A percentile compares a stretch with the other conserved stretches of the same genome.
phyloP scores from a whole-genome alignment of 35 echinoderm and acorn worm species.

The Acanthaster planci region DNA sequence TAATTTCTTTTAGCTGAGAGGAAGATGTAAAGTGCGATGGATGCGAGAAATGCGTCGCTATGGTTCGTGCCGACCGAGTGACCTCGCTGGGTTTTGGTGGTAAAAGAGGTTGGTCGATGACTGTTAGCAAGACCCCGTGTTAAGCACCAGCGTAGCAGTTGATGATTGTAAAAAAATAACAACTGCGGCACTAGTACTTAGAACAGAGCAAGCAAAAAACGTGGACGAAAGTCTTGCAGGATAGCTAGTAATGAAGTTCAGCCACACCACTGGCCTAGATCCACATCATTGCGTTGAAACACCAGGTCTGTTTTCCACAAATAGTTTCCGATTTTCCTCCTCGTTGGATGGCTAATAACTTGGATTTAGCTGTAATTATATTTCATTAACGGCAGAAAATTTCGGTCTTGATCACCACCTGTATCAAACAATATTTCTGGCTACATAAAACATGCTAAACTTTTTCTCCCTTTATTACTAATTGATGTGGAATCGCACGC shows the following conservation, averaged over 20 bases:
- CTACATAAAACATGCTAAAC: too few species aligned
- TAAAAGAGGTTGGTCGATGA: not conserved
- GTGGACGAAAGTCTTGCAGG: not conserved
- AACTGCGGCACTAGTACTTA: constrained; percentile 97
- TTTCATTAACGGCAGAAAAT: too few species aligned
- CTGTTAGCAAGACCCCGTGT: constrained; percentile 55
- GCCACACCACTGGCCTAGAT: not conserved
- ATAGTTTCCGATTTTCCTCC: not conserved
- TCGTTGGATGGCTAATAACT: not conserved
- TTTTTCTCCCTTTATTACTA: too few species aligned
- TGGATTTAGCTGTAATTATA: too few species aligned
- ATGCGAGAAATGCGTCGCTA: too few species aligned
- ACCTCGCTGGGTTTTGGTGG: too few species aligned
- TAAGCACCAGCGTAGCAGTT: constrained; percentile 89
- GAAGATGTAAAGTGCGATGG: too few species aligned
- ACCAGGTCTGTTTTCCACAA: not conserved
- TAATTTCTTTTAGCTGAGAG: too few species aligned
- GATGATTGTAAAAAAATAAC: constrained; percentile 26
- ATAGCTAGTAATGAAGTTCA: not conserved
- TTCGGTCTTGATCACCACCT: too few species aligned
- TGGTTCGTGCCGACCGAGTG: too few species aligned
- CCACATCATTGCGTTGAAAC: not conserved
- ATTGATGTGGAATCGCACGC: too few species aligned
- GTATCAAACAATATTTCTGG: too few species aligned
- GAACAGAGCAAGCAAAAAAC: constrained; percentile 58